A percentile compares a stretch with the other conserved stretches of the same genome.
Conservation (phyloP, 2,797 vertebrate genomes). For the Gobio occitaniae region DNA sequence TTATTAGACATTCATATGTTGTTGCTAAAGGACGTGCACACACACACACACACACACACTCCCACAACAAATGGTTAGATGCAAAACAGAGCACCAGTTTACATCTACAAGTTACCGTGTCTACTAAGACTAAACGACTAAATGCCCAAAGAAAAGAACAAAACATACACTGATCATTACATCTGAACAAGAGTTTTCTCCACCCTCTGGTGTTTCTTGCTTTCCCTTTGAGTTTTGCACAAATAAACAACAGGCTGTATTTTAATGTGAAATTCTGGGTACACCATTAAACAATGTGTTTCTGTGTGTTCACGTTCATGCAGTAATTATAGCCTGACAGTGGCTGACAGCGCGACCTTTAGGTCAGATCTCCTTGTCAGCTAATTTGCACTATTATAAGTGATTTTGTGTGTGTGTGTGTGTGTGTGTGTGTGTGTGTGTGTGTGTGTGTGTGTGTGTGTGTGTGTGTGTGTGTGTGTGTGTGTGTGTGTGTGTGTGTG, state of each 20-base stretch:
- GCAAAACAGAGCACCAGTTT: background rate
- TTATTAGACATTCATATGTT: background rate
- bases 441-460: too few species aligned
- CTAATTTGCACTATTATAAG: conserved; percentile 47
- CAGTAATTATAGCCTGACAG: conserved; percentile 47
- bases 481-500: too few species aligned
- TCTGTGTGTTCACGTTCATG: conserved; percentile 38
- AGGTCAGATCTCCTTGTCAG: conserved; percentile 38
- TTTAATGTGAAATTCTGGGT: conserved; percentile 35
- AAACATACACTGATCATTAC: conserved; percentile 41
- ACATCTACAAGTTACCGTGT: conserved; percentile 36
- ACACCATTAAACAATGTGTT: conserved; percentile 43
- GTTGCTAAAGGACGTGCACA: background rate
- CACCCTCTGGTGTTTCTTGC: background rate
- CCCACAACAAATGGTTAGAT: background rate
- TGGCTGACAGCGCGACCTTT: conserved; percentile 40
- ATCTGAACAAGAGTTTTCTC: background rate
- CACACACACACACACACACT: background rate
- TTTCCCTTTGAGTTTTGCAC: background rate
- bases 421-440: too few species aligned
- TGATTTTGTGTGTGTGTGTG: too few species aligned
- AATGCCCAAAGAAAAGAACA: conserved; percentile 43
- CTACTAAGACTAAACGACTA: conserved; percentile 32
- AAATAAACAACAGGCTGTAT: conserved; percentile 25
- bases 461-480: too few species aligned